Evolutionary conservation across 1,140 invertebrate genomes (phyloP).

Genomic region (Hesperophylax magnus): DNA sequence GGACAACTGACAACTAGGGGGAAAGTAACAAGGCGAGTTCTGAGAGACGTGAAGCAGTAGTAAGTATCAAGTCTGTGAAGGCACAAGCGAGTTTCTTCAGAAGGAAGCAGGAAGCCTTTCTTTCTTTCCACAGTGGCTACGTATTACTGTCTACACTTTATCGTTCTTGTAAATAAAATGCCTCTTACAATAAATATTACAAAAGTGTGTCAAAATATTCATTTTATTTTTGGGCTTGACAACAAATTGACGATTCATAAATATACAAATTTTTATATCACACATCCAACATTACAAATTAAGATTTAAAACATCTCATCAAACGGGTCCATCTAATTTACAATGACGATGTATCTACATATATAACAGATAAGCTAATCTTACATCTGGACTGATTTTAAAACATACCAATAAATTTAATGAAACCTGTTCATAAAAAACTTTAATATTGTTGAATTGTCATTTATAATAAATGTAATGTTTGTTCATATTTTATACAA

Average conservation of each 20-base stretch:
- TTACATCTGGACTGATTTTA: conserved; percentile 2
- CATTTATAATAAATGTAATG: conserved; percentile 48
- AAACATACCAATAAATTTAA: neutral
- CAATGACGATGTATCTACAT: neutral
- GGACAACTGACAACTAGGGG: conserved; percentile 27
- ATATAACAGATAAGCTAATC: neutral
- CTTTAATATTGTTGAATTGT: conserved; percentile 49
- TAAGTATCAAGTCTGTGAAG: neutral
- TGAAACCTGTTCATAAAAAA: conserved; percentile 46
- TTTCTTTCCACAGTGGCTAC: neutral
- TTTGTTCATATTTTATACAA: conserved; percentile 53
- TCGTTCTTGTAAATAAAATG: neutral
- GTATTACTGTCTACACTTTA: neutral
- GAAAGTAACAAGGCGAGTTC: neutral
- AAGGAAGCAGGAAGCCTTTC: neutral
- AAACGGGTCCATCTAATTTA: conserved; percentile 8
- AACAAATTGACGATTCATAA: conserved; percentile 33
- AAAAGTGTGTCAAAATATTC: neutral
- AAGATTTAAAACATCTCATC: neutral
- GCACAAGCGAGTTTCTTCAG: neutral
- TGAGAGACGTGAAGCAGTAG: neutral
- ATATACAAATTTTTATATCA: conserved; percentile 24
- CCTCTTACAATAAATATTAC: too few species aligned
- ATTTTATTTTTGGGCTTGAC: conserved; percentile 17
- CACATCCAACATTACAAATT: conserved; percentile 7